These are phyloP conservation scores for Bufo gargarizans DNA, from an alignment of 2,113 vertebrate genomes.

Conservation along the genomic window DNA sequence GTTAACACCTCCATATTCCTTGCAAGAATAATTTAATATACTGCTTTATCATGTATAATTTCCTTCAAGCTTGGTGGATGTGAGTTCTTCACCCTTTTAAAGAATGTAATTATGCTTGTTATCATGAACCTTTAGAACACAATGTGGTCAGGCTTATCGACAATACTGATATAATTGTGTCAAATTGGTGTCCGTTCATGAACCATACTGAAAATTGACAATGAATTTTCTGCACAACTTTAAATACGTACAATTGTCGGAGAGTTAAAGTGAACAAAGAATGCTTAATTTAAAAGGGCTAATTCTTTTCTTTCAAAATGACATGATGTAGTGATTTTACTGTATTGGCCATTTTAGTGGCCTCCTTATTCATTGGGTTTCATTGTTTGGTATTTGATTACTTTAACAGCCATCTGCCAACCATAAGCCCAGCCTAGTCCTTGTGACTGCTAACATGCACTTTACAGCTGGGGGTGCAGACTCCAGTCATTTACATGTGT, in stretches of 20 bases:
- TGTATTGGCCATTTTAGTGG: neutral
- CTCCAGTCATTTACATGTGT: no score
- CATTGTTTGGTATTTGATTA: neutral
- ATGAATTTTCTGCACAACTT: neutral
- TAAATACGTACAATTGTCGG: conserved; percentile 3
- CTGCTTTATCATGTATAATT: neutral
- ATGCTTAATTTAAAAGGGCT: neutral
- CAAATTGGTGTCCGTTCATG: neutral
- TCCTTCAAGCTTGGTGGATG: neutral
- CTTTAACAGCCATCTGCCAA: neutral
- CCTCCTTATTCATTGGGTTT: neutral
- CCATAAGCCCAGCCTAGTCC: neutral
- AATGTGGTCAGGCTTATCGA: conserved; percentile 20
- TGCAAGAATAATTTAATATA: neutral
- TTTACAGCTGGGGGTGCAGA: neutral
- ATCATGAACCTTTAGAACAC: conserved; percentile 15
- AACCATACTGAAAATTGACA: neutral
- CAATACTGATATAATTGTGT: conserved; percentile 23
- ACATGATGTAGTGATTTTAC: neutral
- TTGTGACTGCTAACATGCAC: neutral
- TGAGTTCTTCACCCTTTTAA: neutral
- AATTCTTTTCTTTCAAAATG: neutral
- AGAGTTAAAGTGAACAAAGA: neutral
- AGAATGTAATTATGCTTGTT: conserved; percentile 15
- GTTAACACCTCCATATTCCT: no score